These are phyloP conservation scores for Podargus strigoides DNA, from an alignment of 2,797 vertebrate genomes.

Conservation along the genomic window DNA sequence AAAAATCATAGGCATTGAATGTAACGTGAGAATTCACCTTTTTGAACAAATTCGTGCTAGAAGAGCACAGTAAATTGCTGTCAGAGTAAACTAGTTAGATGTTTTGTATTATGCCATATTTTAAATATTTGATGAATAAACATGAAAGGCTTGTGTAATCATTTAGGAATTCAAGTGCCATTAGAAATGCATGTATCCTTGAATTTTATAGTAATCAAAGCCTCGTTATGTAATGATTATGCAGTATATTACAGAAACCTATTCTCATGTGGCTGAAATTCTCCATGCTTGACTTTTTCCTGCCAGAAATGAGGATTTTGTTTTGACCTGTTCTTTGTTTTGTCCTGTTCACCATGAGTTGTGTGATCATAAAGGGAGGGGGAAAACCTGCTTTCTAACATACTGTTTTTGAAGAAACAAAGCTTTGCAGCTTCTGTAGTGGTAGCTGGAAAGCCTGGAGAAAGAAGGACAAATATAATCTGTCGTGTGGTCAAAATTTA, in stretches of 20 bases:
- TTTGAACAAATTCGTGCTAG: background rate
- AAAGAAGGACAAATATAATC: background rate
- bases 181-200: slow-evolving; percentile 8
- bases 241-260: slow-evolving; percentile 1
- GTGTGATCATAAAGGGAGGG: background rate
- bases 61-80: background rate
- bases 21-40: background rate
- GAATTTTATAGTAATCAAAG: slow-evolving; percentile 41
- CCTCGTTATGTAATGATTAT: slow-evolving; percentile 6
- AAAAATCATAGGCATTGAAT: background rate
- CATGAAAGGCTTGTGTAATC: slow-evolving; percentile 25
- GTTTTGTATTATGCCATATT: background rate
- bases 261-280: slow-evolving; percentile 3
- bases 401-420: background rate
- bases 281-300: background rate
- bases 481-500: rapidly evolving
- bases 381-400: background rate
- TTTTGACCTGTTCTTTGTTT: background rate
- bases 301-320: background rate
- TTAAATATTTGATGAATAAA: slow-evolving; percentile 43
- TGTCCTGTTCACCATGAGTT: background rate
- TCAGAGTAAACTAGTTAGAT: background rate
- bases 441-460: background rate
- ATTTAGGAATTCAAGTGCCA: background rate
- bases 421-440: background rate